phyloP scores from a whole-genome alignment of 2,797 vertebrate genomes.

The Trachops cirrhosus region DNA sequence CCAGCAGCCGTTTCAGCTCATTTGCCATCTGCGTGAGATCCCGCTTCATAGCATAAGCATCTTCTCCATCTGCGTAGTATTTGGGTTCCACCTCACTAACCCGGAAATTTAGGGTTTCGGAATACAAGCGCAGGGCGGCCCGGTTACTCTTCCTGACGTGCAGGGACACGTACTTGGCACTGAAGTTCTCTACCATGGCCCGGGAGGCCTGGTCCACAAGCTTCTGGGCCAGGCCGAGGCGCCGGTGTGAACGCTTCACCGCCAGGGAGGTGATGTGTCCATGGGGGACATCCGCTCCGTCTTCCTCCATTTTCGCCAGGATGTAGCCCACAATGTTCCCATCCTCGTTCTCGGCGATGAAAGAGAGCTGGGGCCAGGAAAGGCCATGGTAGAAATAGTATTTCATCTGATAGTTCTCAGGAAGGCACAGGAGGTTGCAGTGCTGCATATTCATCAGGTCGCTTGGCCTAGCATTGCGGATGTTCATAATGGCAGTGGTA shows the following conservation, averaged over 20 bases:
- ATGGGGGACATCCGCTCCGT: conserved; percentile 92
- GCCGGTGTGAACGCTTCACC: conserved; percentile 92
- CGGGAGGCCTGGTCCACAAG: conserved; percentile 95
- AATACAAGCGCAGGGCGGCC: conserved; percentile 91
- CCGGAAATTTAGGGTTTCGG: conserved; percentile 93
- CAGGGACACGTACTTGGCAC: conserved; percentile 93
- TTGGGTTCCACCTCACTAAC: conserved; percentile 94
- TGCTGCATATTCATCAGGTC: conserved; percentile 96
- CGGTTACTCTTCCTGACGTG: conserved; percentile 96
- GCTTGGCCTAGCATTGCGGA: conserved; percentile 83
- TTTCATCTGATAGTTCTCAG: conserved; percentile 96
- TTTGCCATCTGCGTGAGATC: conserved; percentile 92
- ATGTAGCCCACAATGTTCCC: conserved; percentile 70
- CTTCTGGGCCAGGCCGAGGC: conserved; percentile 93
- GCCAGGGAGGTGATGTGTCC: conserved; percentile 96
- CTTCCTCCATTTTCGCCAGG: conserved; percentile 87
- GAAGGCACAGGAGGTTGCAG: conserved; percentile 94
- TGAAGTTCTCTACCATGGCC: conserved; percentile 97
- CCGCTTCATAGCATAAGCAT: conserved; percentile 94
- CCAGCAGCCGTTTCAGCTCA: conserved; percentile 79
- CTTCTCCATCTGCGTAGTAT: conserved; percentile 95
- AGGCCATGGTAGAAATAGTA: conserved; percentile 87
- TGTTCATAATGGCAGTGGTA: conserved; percentile 52
- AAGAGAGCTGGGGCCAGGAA: conserved; percentile 87
- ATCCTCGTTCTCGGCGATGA: conserved; percentile 69